These are phyloP conservation scores for Rhynchotus rufescens DNA, from an alignment of 2,797 vertebrate genomes.

Conservation along the genomic window DNA sequence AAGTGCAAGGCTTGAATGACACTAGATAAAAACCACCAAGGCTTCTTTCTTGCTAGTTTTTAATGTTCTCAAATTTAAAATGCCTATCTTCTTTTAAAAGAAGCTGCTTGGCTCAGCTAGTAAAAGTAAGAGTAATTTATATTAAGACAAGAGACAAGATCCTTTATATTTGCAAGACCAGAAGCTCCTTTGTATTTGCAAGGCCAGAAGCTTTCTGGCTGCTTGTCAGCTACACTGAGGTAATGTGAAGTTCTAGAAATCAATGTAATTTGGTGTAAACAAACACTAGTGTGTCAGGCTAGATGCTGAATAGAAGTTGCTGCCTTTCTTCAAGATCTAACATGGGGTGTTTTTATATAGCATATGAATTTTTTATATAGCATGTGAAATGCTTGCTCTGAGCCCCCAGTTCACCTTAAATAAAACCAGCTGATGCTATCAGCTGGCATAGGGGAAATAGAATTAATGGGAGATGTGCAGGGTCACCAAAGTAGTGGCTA, in stretches of 20 bases:
- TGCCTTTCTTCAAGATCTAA: background rate
- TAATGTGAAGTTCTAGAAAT: background rate
- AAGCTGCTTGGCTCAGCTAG: background rate
- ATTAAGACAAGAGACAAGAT: background rate
- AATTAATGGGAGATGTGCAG: background rate
- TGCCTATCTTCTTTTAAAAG: background rate
- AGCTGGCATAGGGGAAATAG: background rate
- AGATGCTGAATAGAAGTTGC: background rate
- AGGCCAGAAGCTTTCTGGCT: background rate
- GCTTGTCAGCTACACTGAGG: background rate
- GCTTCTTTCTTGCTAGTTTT: background rate
- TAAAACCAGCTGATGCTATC: background rate
- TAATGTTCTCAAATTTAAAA: background rate
- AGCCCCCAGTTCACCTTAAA: background rate
- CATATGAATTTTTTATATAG: no score
- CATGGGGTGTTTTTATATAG: no score
- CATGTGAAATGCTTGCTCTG: background rate
- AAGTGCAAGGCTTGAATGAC: background rate
- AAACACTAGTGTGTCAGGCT: background rate
- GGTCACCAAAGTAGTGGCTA: fast-evolving
- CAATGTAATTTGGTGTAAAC: background rate
- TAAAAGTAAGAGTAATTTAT: background rate
- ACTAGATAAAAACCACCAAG: background rate
- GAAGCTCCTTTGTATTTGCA: background rate
- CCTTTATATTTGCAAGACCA: background rate